phyloP scores from a whole-genome alignment of 2,797 vertebrate genomes.

The Lacerta bilineata region DNA sequence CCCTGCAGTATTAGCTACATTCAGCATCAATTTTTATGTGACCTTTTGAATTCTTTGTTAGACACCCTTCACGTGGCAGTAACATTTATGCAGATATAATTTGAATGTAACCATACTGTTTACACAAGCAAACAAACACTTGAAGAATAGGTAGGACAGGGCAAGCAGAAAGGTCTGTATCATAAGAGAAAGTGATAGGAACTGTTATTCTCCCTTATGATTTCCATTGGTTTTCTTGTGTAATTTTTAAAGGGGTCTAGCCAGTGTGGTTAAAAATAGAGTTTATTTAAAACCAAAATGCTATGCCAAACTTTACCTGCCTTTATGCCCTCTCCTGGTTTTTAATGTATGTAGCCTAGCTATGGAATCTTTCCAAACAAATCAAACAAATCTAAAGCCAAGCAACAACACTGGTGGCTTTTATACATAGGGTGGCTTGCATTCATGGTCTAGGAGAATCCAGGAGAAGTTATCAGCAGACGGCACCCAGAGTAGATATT shows the following conservation, averaged over 20 bases:
- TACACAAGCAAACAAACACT: background rate
- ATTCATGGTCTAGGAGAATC: background rate
- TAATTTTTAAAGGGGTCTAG: constrained; percentile 18
- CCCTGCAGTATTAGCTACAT: background rate
- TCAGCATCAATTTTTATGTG: background rate
- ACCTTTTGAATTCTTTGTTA: constrained; percentile 21
- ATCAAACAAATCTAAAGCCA: background rate
- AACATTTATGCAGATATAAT: background rate
- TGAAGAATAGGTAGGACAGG: background rate
- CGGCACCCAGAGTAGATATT: background rate
- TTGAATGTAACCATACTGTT: background rate
- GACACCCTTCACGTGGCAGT: background rate
- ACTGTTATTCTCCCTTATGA: background rate
- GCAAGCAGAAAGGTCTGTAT: background rate
- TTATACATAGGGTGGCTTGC: accelerated
- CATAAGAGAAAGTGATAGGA: background rate
- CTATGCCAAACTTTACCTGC: background rate
- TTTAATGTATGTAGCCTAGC: background rate
- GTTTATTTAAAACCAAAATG: background rate
- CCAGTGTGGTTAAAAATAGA: constrained; percentile 2
- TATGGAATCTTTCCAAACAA: constrained; percentile 23
- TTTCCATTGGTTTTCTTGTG: background rate
- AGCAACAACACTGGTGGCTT: background rate
- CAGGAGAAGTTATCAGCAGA: background rate
- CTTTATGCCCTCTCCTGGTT: constrained; percentile 7